A percentile compares a stretch with the other conserved stretches of the same genome.
phyloP scores from a whole-genome alignment of 2,113 vertebrate species.

The Podarcis cretensis region DNA sequence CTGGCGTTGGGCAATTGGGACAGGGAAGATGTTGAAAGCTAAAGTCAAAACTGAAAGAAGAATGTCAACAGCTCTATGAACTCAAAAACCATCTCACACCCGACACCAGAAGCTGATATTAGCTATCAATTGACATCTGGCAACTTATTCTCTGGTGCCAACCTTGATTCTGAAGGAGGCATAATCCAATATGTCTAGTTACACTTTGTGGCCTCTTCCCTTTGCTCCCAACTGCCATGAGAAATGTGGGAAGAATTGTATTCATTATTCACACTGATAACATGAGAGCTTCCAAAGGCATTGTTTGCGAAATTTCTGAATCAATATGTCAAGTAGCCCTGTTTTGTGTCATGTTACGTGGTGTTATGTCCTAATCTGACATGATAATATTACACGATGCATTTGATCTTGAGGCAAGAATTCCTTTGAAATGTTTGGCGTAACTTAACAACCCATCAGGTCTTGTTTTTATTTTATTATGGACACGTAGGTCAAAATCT shows the following conservation, averaged over 20 bases:
- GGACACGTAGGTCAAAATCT: conserved; percentile 73
- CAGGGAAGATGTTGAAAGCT: background rate
- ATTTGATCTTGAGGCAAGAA: conserved; percentile 68
- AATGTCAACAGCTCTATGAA: background rate
- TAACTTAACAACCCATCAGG: conserved; percentile 63
- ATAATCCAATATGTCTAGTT: conserved; percentile 50
- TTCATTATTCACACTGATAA: conserved; percentile 65
- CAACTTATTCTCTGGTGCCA: background rate
- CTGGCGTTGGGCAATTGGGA: no score
- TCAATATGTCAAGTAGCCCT: conserved; percentile 59
- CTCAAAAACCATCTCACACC: background rate
- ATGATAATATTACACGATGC: conserved; percentile 66
- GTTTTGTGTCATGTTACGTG: conserved; percentile 68
- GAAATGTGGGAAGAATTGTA: conserved; percentile 58
- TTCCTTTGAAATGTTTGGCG: conserved; percentile 70
- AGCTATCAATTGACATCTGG: background rate
- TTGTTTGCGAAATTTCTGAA: conserved; percentile 66
- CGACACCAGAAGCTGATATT: background rate
- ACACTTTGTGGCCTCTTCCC: conserved; percentile 50
- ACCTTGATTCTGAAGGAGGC: conserved; percentile 17
- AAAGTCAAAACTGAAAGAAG: background rate
- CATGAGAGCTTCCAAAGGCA: conserved; percentile 63
- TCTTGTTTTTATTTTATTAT: conserved; percentile 60
- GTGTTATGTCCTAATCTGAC: conserved; percentile 68
- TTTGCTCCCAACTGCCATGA: conserved; percentile 65